phyloP scores from a whole-genome alignment of 2,797 vertebrate genomes.

The Brachymystax lenok region DNA sequence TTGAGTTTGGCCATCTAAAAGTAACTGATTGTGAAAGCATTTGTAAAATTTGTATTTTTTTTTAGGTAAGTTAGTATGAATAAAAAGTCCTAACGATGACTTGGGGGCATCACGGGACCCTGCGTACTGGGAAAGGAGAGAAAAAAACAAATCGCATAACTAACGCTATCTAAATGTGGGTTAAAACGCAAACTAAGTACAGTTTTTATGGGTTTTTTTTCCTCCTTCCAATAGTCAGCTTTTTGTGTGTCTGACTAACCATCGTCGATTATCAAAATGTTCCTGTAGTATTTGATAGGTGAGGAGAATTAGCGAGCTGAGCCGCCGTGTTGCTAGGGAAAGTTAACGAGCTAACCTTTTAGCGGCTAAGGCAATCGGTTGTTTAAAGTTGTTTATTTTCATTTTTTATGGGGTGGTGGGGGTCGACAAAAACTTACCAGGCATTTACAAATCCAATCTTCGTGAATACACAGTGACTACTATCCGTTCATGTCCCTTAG shows the following conservation, averaged over 20 bases:
- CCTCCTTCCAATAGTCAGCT: background rate
- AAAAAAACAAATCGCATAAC: background rate
- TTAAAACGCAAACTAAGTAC: background rate
- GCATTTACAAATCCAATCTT: background rate
- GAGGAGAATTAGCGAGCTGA: background rate
- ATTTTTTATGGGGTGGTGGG: too few species aligned
- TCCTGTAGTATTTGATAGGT: background rate
- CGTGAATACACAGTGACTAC: background rate
- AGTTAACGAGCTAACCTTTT: background rate
- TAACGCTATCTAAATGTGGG: background rate
- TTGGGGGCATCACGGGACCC: conserved; percentile 62
- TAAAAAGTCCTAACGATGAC: background rate
- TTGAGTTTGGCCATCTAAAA: background rate
- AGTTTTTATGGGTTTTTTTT: too few species aligned
- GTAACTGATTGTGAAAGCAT: background rate
- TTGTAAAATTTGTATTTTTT: background rate
- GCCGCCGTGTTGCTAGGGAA: too few species aligned
- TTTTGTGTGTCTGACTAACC: background rate
- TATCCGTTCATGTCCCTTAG: background rate
- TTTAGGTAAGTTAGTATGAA: too few species aligned
- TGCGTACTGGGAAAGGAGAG: background rate
- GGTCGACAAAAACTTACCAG: background rate
- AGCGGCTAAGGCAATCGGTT: background rate
- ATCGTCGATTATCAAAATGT: background rate
- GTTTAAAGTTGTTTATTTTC: background rate